A percentile compares a stretch with the other conserved stretches of the same genome.
These are phyloP conservation scores for Eristalis pertinax DNA, from an alignment of 2,888 invertebrate genomes.

Conservation along the genomic window DNA sequence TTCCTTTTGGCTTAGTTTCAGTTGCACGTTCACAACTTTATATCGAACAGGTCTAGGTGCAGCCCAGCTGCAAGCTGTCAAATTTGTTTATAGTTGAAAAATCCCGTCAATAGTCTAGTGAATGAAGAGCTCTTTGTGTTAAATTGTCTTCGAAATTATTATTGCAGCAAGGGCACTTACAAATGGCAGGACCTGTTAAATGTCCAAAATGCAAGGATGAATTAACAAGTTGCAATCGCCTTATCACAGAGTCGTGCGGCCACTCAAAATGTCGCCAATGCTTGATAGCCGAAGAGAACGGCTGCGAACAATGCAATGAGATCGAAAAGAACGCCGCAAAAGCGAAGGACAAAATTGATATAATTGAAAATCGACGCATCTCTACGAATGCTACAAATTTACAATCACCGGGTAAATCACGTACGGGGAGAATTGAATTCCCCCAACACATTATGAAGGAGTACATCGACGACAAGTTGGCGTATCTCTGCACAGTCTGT, in stretches of 20 bases:
- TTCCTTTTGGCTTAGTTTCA: no score
- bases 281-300: conserved; percentile 85
- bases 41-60: neutral
- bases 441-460: conserved; percentile 72
- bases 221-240: conserved; percentile 83
- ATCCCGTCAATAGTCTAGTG: neutral
- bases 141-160: neutral
- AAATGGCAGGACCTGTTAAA: conserved; percentile 73
- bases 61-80: neutral
- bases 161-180: neutral
- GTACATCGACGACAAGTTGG: conserved; percentile 71
- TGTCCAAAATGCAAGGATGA: conserved; percentile 85
- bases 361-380: conserved; percentile 15
- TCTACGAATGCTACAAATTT: neutral
- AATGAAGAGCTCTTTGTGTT: neutral
- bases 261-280: conserved; percentile 89
- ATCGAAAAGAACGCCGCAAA: neutral
- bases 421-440: conserved; percentile 1
- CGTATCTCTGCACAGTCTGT: conserved; percentile 85
- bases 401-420: conserved; percentile 80
- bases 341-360: conserved; percentile 3
- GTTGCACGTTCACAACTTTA: no score
- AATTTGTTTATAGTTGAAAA: neutral
- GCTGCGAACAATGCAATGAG: conserved; percentile 82
- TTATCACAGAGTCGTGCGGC: conserved; percentile 89